Evolutionary conservation across 2,888 invertebrate species (phyloP).

Genomic region (Rhagophthalmus giganteus): DNA sequence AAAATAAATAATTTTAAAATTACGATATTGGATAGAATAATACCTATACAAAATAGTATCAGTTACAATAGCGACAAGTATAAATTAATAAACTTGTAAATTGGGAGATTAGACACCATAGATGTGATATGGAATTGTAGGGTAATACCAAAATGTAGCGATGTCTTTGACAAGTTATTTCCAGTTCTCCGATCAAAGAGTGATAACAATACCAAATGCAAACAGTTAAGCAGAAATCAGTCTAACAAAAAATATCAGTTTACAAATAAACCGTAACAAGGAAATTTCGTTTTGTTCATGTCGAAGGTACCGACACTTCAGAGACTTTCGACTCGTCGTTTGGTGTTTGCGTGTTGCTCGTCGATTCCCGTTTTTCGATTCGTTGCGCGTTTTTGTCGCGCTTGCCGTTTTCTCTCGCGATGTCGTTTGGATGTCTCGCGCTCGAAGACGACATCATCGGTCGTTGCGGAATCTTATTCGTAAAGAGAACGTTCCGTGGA

Average conservation of each 20-base stretch:
- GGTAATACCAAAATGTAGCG: constrained; percentile 10
- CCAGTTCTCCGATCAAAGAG: constrained; percentile 3
- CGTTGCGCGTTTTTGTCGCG: background rate
- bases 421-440: background rate
- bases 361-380: background rate
- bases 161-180: constrained; percentile 20
- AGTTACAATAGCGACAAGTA: constrained; percentile 16
- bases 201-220: constrained; percentile 14
- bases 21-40: constrained; percentile 26
- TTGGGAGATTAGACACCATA: constrained; percentile 7
- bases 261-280: constrained; percentile 13
- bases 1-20: constrained; percentile 27
- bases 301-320: background rate
- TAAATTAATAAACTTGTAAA: constrained; percentile 15
- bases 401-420: background rate
- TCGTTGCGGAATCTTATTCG: background rate
- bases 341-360: constrained; percentile 1
- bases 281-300: constrained; percentile 2
- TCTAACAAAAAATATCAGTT: constrained; percentile 27
- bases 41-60: constrained; percentile 24
- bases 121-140: constrained; percentile 3
- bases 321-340: background rate
- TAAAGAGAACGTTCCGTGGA: background rate
- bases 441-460: background rate
- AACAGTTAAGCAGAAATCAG: constrained; percentile 22